Evolutionary conservation across 2,797 vertebrate genomes (phyloP).

Genomic region (Caiman crocodilus): DNA sequence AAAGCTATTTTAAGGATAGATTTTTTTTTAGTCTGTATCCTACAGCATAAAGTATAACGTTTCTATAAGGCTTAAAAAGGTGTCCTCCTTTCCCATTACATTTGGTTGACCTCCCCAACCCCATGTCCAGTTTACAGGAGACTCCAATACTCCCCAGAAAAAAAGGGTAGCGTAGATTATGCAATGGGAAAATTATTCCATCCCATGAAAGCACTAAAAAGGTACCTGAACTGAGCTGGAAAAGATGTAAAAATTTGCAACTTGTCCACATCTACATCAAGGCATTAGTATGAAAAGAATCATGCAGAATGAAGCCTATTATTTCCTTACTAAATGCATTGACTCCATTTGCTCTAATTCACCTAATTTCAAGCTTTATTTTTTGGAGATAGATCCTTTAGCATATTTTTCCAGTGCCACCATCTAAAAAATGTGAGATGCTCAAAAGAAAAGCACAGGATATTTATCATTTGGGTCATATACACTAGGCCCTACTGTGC

Average conservation of each 20-base stretch:
- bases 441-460: too few relatives aligned
- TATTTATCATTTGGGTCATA: not conserved
- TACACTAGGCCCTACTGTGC: not conserved
- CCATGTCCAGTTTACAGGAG: not conserved
- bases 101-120: not conserved
- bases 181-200: not conserved
- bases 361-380: not conserved
- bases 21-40: not conserved
- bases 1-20: not conserved
- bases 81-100: not conserved
- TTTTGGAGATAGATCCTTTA: not conserved
- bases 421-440: not conserved
- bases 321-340: not conserved
- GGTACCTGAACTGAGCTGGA: not conserved
- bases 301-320: not conserved
- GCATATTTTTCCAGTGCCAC: not conserved
- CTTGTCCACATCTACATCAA: not conserved
- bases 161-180: accelerated
- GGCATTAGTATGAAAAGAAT: not conserved
- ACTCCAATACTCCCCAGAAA: not conserved
- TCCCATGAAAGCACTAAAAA: not conserved
- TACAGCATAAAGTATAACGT: not conserved
- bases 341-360: not conserved
- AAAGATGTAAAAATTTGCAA: not conserved
- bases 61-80: not conserved